Base-by-base conservation (phyloP, 2,797 vertebrate species). In the Eleutherodactylus coqui region DNA sequence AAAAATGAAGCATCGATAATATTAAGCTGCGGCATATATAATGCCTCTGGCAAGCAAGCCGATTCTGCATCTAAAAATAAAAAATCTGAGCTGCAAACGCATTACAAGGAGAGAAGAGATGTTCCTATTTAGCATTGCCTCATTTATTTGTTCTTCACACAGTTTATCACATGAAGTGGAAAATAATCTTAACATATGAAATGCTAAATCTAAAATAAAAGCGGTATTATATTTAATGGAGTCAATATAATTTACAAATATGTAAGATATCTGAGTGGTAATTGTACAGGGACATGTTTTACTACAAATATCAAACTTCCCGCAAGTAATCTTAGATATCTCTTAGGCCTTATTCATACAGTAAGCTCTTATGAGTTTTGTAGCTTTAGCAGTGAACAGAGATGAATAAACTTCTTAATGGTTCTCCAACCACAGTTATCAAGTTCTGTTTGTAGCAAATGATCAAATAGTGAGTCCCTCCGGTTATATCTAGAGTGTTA, bases 1-100 rank as follows among this genome's bases (percentile, higher is more conserved):
- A 72, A 85, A 75, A 55, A 45, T 67, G 49, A 73, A 85, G 55
- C 84, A 85, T 73, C 60, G 77, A 75, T 80, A 80, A 80, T 80
- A 72, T 73, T 85, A 62, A 64, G 49, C 38, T 34, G 41, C 14
- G 69, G 67, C 67, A 9, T 38, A 47, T 62, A 83, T 75, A 60
- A 62, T 47, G 77, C 77, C 21, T 24, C 29, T 49, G 77, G 77
- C 77, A 80, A 75, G 67, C 62, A 80, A 69, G 21, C 17, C 60
- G 47, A 27, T 21, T 45, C 16, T 38, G 75, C 60, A 82, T 82
- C 67, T 43, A 55, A 72, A 82, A 53, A 58, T 72, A 43, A 72
- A 38, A 53, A 70, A 17, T 41, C 29, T n/a, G 51, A 58, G 75
- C 51, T 55, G 27, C 27, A 75, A 76, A 76, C 36, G 24, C 75